Base-by-base conservation (phyloP, 2,888 invertebrate species). In the Monopis laevigella region DNA sequence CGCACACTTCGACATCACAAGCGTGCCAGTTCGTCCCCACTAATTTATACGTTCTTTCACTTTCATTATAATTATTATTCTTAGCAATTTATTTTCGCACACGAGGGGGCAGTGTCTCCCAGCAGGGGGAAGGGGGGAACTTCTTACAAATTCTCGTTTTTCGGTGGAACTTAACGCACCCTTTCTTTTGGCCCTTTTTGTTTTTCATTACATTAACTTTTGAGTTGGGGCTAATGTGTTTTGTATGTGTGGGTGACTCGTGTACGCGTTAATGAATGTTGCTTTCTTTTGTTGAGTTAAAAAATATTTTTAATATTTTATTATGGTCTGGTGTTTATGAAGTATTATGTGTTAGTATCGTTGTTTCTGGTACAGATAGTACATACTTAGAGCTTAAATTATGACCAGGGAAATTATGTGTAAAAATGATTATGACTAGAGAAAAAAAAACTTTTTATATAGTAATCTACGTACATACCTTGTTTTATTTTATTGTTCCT, bases 61-160 rank as follows among this genome's bases (percentile, higher is more conserved):
- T 77, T 80, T 80, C 78, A 77, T 80, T 80, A 80, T 80, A 80
- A 80, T 80, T 80, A 80, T 80, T 78, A 80, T 80, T 80, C 80
- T 77, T 78, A 75, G 78, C 78, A 80, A 80, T 80, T 80, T 80
- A 80, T 80, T 78, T 80, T 78, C 77, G 78, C 80, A 78, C 77
- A 78, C 80, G 78, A 65, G 74, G 77, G 75, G 75, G 73, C 65
- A 64, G 57, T 63, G 59, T 56, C 16, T 62, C 62, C 63, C 65
- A 58, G 40, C 52, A 59, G 50, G 54, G 51, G 32, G 42, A 48
- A 51, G 58, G 66, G 56, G 69, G 67, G 58, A 63, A 65, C 73
- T 74, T 78, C 80, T 78, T 78, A 78, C 75, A 71, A 78, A 78
- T 77, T 78, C 77, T 70, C 80, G 78, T 78, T 80, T 80, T 80